phyloP scores from a whole-genome alignment of 1,140 invertebrate species.

The Drosophila persimilis region DNA sequence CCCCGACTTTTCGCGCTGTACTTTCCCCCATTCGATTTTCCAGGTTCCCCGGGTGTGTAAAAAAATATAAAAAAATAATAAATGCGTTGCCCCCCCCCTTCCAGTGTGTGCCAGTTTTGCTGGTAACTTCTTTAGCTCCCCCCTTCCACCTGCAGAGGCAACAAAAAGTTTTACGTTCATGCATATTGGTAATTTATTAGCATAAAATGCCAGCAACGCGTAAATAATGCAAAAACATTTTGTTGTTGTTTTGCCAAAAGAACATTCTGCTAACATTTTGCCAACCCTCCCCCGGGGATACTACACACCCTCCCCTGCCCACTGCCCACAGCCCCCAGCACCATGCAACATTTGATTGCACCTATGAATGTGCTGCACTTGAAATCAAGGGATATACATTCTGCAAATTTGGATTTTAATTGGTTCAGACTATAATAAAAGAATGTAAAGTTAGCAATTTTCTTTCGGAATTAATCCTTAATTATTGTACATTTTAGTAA shows the following conservation, averaged over 20 bases:
- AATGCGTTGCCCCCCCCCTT: constrained; percentile 43
- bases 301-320: background rate
- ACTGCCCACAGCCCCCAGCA: no score
- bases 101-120: constrained; percentile 53
- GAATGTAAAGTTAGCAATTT: no score
- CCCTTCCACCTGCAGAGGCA: constrained; percentile 53
- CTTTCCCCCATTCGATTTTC: constrained; percentile 62
- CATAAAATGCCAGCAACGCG: constrained; percentile 76
- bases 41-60: constrained; percentile 27
- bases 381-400: no score
- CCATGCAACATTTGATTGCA: constrained; percentile 27
- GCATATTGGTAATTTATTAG: constrained; percentile 81
- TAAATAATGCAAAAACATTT: constrained; percentile 79
- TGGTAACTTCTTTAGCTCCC: constrained; percentile 39
- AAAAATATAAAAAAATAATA: constrained; percentile 76
- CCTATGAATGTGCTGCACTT: no score
- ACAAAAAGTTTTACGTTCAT: constrained; percentile 68
- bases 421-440: no score
- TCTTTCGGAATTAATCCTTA: no score
- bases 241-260: constrained; percentile 48
- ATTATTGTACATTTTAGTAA: no score
- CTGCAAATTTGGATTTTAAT: no score
- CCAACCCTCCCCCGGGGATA: background rate
- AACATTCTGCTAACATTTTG: constrained; percentile 27
- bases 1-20: constrained; percentile 58